These are phyloP conservation scores for Apotomis capreana DNA, from an alignment of 2,888 invertebrate genomes.

Conservation along the genomic window DNA sequence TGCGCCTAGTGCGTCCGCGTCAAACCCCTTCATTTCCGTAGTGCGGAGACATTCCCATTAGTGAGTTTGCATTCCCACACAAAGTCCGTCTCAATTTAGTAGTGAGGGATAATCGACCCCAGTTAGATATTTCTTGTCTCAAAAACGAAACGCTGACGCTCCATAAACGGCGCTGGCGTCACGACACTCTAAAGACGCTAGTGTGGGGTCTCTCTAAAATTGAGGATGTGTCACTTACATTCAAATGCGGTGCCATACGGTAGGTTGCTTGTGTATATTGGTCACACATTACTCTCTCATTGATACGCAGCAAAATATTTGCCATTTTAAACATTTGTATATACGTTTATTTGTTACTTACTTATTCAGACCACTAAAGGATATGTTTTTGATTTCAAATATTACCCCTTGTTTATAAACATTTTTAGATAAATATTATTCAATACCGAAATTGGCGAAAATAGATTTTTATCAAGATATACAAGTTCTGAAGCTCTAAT, in stretches of 20 bases:
- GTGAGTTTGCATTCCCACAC: too few species aligned
- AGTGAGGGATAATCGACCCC: too few species aligned
- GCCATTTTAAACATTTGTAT: constrained; percentile 20
- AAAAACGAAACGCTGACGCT: too few species aligned
- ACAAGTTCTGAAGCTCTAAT: constrained; percentile 12
- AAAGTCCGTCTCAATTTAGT: too few species aligned
- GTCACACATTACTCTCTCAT: constrained; percentile 19
- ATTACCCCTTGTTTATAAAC: constrained; percentile 64
- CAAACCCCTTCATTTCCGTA: too few species aligned
- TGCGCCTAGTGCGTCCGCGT: too few species aligned
- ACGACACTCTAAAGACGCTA: too few species aligned
- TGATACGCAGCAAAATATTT: constrained; percentile 3
- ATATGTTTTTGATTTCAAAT: constrained; percentile 78
- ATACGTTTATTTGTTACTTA: constrained; percentile 12
- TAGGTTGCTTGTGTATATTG: constrained; percentile 24
- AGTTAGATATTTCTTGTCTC: too few species aligned
- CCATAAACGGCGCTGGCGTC: too few species aligned
- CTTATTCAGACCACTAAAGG: constrained; percentile 60
- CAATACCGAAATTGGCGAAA: constrained; percentile 11
- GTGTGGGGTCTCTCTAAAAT: background rate
- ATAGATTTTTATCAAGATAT: constrained; percentile 6
- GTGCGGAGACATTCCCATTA: too few species aligned
- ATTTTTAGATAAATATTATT: background rate
- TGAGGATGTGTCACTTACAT: constrained; percentile 8
- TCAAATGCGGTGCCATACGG: background rate